Evolutionary conservation across 1,140 invertebrate species (phyloP), one percentile per base, ranked within the genome.

Genomic region (Cheumatopsyche charites): DNA sequence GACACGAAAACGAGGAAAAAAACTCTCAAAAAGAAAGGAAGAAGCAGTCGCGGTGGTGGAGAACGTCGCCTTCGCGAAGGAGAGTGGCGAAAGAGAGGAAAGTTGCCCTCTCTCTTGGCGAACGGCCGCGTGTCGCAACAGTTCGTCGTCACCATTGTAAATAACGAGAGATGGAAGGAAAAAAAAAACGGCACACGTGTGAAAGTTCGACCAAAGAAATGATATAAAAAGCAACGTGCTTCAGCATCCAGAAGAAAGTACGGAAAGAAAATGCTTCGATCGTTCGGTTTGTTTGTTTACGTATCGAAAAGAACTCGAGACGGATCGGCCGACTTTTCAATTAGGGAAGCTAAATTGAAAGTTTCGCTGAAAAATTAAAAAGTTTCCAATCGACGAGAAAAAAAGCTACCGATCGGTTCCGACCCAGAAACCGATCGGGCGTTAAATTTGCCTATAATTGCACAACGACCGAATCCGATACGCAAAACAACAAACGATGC

Each of bases 11-110:
- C 52, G 21, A 58, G 13, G 21, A 11, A 58, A 47, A 47, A 47
- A 47, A 13, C 52, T 25, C 49, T 12, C n/a, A 69, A 69, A 68
- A 58, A 68, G 41, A 52, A 36, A 68, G 26, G 23, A 55, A 58
- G 55, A 58, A 19, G 23, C 7, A 36, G 9, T 47, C 4, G 43
- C 43, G 19, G 12, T 11, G 4, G 23, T 7, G 55, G 25, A 58
- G 47, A 55, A 15, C 55, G 47, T 29, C n/a, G n/a, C n/a, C 17
- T 5, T 21, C 55, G 23, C 7, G 3, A 9, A 36, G 29, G 29
- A 36, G 29, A 36, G 9, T 47, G 43, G 43, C 43, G 19, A 25
- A 17, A 12, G 23, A 23, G 55, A 58, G 25, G 47, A 55, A 15
- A 68, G 47, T 29, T n/a, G n/a, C n/a, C 17, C n/a, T 21, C 45